phyloP scores from a whole-genome alignment of 2,797 vertebrate genomes.

The Poeciliopsis paucimaculata region DNA sequence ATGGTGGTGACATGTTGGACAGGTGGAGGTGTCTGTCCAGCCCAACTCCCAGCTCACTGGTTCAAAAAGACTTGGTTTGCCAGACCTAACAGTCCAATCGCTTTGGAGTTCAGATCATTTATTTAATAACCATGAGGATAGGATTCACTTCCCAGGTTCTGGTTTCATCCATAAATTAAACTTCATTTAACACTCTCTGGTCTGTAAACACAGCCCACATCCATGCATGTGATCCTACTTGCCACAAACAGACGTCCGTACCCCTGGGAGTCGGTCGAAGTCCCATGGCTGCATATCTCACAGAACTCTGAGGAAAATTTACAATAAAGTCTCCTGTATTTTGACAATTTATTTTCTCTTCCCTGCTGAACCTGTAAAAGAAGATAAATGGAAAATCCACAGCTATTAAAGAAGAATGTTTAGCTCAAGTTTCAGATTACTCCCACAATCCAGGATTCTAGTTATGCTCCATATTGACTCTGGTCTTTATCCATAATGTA shows the following conservation, averaged over 20 bases:
- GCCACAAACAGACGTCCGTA: not conserved
- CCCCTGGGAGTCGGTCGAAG: not conserved
- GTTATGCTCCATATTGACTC: slow-evolving; percentile 34
- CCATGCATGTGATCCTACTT: not conserved
- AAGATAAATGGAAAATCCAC: slow-evolving; percentile 9
- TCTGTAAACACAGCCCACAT: not conserved
- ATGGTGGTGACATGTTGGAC: not conserved
- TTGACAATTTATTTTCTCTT: slow-evolving; percentile 30
- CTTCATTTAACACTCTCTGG: not conserved
- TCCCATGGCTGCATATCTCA: not conserved
- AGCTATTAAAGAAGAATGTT: slow-evolving; percentile 16
- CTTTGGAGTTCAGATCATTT: not conserved
- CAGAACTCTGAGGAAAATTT: slow-evolving; percentile 6
- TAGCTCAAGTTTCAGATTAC: slow-evolving; percentile 1
- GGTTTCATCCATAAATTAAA: not conserved
- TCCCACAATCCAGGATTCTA: slow-evolving; percentile 15
- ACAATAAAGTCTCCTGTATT: slow-evolving; percentile 11
- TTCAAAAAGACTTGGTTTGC: not conserved
- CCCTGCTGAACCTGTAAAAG: slow-evolving; percentile 17
- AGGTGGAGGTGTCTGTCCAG: not conserved
- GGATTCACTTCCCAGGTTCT: not conserved
- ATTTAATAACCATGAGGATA: not conserved
- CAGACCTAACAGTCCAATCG: not conserved
- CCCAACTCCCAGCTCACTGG: not conserved
- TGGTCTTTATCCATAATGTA: slow-evolving; percentile 58